Conservation (phyloP, 2,113 vertebrate species). For the Ursus arctos region DNA sequence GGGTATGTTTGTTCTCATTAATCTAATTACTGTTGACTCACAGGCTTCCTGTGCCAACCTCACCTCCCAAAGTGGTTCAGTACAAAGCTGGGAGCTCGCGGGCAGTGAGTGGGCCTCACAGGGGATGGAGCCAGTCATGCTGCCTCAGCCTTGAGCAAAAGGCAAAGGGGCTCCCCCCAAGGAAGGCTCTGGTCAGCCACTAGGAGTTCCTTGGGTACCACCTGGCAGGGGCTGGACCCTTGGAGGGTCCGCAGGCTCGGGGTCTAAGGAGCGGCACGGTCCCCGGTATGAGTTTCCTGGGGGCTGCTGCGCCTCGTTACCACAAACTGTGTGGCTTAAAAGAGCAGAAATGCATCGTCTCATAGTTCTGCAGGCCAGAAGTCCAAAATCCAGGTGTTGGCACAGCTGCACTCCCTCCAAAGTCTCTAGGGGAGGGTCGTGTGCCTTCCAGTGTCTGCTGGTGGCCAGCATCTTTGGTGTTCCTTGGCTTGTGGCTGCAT, state of each 20-base stretch:
- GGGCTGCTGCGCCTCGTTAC: not conserved
- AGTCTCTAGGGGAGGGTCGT: not conserved
- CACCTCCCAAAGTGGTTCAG: slow-evolving; percentile 52
- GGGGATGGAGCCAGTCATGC: slow-evolving; percentile 38
- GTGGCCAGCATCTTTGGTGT: not conserved
- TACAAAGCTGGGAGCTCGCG: slow-evolving; percentile 26
- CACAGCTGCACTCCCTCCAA: not conserved
- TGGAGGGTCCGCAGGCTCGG: not conserved
- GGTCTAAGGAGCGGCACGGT: not conserved
- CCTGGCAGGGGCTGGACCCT: not conserved
- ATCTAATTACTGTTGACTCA: slow-evolving; percentile 66
- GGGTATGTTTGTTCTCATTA: slow-evolving; percentile 59
- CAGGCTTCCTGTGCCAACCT: slow-evolving; percentile 36
- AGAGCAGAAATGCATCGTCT: not conserved
- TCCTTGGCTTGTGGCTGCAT: not conserved
- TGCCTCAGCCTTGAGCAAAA: slow-evolving; percentile 54
- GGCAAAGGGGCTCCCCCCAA: not conserved
- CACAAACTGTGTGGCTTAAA: not conserved
- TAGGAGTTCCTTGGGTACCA: not conserved
- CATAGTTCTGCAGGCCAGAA: not conserved
- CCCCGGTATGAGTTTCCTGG: not conserved
- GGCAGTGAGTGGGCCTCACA: slow-evolving; percentile 29
- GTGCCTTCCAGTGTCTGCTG: not conserved
- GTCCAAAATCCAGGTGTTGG: not conserved
- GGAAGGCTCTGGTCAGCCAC: not conserved